Evolutionary conservation across 2,888 invertebrate species (phyloP).

Genomic region (Eilema caniola): DNA sequence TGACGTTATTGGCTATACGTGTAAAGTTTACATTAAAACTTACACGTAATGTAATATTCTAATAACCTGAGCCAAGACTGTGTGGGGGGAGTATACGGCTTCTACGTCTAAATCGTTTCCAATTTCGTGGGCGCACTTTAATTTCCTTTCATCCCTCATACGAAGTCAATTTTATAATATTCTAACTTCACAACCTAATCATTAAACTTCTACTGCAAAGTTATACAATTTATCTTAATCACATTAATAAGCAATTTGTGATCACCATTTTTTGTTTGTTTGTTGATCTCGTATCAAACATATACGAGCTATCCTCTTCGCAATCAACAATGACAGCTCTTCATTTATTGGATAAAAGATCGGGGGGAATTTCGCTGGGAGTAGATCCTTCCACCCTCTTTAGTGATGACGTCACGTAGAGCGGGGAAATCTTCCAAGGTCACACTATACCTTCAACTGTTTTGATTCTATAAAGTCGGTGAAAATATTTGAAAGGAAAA

Average conservation of each 20-base stretch:
- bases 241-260: slow-evolving; percentile 31
- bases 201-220: slow-evolving; percentile 3
- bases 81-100: slow-evolving; percentile 36
- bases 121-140: slow-evolving; percentile 48
- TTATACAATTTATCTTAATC: slow-evolving; percentile 39
- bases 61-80: slow-evolving; percentile 1
- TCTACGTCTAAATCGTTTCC: slow-evolving; percentile 41
- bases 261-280: slow-evolving; percentile 31
- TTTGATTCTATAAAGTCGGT: slow-evolving; percentile 44
- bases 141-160: slow-evolving; percentile 47
- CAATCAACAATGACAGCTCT: slow-evolving; percentile 41
- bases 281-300: slow-evolving; percentile 20
- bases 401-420: slow-evolving; percentile 46
- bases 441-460: slow-evolving; percentile 30
- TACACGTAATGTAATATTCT: not conserved
- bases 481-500: slow-evolving; percentile 26
- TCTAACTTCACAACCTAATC: slow-evolving; percentile 12
- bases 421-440: slow-evolving; percentile 49
- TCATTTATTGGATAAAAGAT: slow-evolving; percentile 33
- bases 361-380: slow-evolving; percentile 35
- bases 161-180: slow-evolving; percentile 29
- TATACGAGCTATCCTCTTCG: slow-evolving; percentile 22
- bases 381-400: slow-evolving; percentile 46
- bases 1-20: not conserved
- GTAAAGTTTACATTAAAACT: not conserved